These are phyloP conservation scores for Exaiptasia diaphana DNA, from an alignment of 64 coral and sea anemone species.

Conservation along the genomic window DNA sequence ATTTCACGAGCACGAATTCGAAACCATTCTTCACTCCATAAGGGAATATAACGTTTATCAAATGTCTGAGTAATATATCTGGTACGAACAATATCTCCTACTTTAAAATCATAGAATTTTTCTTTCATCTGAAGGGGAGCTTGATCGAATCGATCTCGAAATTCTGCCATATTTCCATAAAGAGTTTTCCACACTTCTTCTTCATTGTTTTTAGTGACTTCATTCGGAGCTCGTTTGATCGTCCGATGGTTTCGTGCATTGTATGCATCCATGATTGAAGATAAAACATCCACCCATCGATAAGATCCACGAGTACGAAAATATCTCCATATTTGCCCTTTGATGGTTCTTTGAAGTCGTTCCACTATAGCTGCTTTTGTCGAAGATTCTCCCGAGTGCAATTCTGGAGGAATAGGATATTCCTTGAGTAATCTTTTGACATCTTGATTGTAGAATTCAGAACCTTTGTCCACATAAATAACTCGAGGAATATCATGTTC, in stretches of 20 bases:
- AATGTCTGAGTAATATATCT: not conserved
- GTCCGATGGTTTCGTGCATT: not conserved
- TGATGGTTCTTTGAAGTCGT: not conserved
- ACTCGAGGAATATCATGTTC: not conserved
- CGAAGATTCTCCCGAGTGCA: not conserved
- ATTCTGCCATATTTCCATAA: not conserved
- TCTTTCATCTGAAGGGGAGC: too few species aligned
- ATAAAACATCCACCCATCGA: not conserved
- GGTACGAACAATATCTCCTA: not conserved
- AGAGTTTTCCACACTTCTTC: not conserved
- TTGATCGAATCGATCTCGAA: too few species aligned
- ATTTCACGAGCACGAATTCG: not conserved
- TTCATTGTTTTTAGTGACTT: not conserved
- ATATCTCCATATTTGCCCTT: not conserved
- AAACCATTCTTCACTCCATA: not conserved
- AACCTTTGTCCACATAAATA: not conserved
- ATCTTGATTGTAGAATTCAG: not conserved
- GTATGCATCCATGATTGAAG: not conserved
- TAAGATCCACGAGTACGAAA: not conserved
- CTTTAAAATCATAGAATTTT: slow-evolving; percentile 1
- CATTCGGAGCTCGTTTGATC: not conserved
- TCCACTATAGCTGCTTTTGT: not conserved
- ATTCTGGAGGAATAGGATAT: not conserved
- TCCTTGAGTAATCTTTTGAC: not conserved
- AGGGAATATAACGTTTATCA: not conserved